Percentiles rank a stretch among this genome's conserved stretches.
Conservation (phyloP, 2,797 vertebrate genomes). For the Hylomyscus alleni region DNA sequence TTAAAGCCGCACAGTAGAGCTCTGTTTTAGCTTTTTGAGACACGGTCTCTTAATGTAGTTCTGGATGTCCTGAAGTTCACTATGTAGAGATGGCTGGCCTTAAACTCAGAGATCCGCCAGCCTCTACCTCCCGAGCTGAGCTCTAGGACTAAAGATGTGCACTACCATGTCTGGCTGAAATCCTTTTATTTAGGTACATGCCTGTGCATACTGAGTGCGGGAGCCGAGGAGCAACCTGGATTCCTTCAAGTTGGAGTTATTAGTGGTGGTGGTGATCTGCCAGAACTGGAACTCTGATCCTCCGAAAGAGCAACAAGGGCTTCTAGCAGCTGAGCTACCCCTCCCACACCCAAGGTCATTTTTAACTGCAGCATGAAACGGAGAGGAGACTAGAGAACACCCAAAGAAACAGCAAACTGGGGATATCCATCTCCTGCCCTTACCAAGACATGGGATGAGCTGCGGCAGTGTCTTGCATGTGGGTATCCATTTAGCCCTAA, state of each 20-base stretch:
- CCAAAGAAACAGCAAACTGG: background rate
- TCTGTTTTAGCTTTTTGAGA: background rate
- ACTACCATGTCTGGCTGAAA: background rate
- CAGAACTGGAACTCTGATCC: background rate
- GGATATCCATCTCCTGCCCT: background rate
- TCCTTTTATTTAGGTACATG: background rate
- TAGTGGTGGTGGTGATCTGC: background rate
- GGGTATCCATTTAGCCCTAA: background rate
- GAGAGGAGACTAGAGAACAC: background rate
- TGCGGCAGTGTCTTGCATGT: background rate
- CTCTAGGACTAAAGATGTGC: background rate
- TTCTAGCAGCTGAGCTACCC: background rate
- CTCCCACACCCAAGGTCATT: background rate
- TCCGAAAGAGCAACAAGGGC: background rate
- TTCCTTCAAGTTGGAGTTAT: background rate
- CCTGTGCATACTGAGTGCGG: background rate
- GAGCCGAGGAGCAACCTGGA: too few species aligned
- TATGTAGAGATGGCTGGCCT: background rate
- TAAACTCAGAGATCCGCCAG: background rate
- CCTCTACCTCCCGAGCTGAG: background rate
- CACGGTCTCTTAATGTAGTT: background rate
- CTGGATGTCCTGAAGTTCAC: background rate
- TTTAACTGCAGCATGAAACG: background rate
- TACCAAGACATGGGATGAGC: background rate
- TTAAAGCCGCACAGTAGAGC: background rate